Base-by-base conservation (phyloP, 2,113 vertebrate species). In the Burhinus bistriatus region DNA sequence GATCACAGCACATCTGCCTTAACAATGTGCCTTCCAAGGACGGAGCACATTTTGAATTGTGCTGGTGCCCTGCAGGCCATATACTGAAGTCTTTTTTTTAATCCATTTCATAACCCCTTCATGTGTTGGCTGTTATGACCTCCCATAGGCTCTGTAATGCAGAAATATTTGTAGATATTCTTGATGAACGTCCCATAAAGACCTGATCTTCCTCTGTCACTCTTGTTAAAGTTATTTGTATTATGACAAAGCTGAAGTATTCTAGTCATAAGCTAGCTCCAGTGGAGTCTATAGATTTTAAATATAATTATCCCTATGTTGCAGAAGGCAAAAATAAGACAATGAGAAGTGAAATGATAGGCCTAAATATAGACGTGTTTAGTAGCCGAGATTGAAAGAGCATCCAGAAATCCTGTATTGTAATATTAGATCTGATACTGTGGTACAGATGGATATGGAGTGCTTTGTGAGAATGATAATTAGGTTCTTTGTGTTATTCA, bases 391-490 rank as follows among this genome's bases (percentile, higher is more conserved):
- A 78, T 79, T 52, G 61, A 87, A 82, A 59, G 47, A 87, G 44
- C 78, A 91, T 82, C 69, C 70, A 95, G 81, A 86, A 95, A 91
- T 83, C 40, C 49, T 81, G 1, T 81, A 30, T 78, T 96, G 89
- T 89, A 83, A 70, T 93, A 75, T 62, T 93, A 84, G 81, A 75
- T 84, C 57, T 89, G 49, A 19, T 93, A 47, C 84, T 52, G 20
- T 89, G 45, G 84, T 89, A 44, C n/a, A 91, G 77, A 93, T 25
- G 44, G 65, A 36, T 95, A 64, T 13, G 12, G 65, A 78, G 7
- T 76, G 38, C 72, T 87, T 59, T 64, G 38, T 90, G 69, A 79
- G 87, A 89, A 85, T 76, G 83, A 49, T 94, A 94, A 89, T 95
- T 89, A 94, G 45, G 21, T 77, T 91, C 77, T 91, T 78, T 75